Evolutionary conservation across 2,113 vertebrate species (phyloP), one percentile per base, ranked within the genome.

Genomic region (Hippocampus mohnikei): DNA sequence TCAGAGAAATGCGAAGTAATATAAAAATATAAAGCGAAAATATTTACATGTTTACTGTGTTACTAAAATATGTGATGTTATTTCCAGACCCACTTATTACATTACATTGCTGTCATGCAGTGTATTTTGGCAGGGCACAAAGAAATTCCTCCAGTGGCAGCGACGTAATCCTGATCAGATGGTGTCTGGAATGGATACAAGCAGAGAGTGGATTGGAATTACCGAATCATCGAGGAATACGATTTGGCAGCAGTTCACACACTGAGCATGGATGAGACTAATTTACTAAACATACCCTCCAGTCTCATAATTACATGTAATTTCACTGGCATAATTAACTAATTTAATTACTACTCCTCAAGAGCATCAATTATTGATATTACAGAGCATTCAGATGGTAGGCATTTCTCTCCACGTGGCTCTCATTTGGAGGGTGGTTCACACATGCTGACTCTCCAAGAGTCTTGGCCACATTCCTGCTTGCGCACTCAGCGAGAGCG

Each of bases 291-390:
- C 95, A 98, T 95, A 98, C 95, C 97, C 97, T 98, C 96, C 96
- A 98, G 97, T 98, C 97, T 97, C 96, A 96, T 98, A 98, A 98
- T 98, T 98, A 96, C 95, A 98, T 97, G 96, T 98, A 96, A 98
- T 98, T 98, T 98, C 97, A 98, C 95, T 94, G 94, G 95, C 95
- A 95, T 98, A 98, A 98, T 98, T 98, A 98, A 98, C 97, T 98
- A 98, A 98, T 98, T 98, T 98, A 98, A 98, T 98, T 98, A 98
- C 97, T 95, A 96, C 96, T 98, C 96, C 96, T 98, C 97, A 96
- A 98, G 96, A 98, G 96, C 96, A 97, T 98, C 97, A 98, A 98
- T 98, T 98, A 98, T 98, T 98, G 97, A 98, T 96, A 97, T 98
- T 97, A 96, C 95, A 95, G 95, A 98, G 96, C 95, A 95, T 98